Base-by-base conservation (phyloP, 2,113 vertebrate species). In the Arizona elegans region DNA sequence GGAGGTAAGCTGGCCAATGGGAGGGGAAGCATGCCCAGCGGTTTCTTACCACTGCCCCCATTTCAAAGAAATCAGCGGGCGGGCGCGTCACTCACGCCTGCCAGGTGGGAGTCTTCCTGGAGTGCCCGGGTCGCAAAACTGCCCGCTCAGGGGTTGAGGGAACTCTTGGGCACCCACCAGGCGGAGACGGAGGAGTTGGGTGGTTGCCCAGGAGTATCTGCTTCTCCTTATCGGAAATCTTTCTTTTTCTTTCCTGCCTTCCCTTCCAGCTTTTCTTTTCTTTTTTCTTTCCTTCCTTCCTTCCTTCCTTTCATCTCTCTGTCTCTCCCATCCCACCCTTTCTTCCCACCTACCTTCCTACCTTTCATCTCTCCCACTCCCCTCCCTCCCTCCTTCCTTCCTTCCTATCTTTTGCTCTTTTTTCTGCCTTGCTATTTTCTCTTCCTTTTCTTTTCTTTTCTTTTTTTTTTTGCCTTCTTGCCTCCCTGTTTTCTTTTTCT, bases 41-140 rank as follows among this genome's bases (percentile, higher is more conserved):
- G 47, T n/a, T 98, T 98, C 98, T 98, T 53, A 90, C 95, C 98
- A 98, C 92, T 33, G 54, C 38, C 10, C 26, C 90, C 95, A 95
- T 98, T 99, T 99, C 98, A 98, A 97, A 99, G 98, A 99, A 99
- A 98, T 98, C 95, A 95, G 53, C 90, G 1, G 52, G 2, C 15
- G 54, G 2, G 54, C 26, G 70, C 33, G 92, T 21, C 26, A 19
- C 5, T 7, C 87, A 1, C 19, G 24, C 5, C 38, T 2, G 19
- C 56, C 87, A 56, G 17, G 50, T 59, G 58, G 21, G 8, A 6
- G 55, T 26, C 7, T 15, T 33, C 3, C 54, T 26, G 26, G 8
- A 7, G 6, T 19, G 8, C 8, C 8, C n/a, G 29, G 47, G 52
- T 26, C 33, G 24, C 3, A 24, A 23, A 17, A 21, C 23, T 52